Percentiles rank a stretch among this genome's conserved stretches.
phyloP scores from a whole-genome alignment of 1,140 invertebrate species.

The Macrosteles quadrilineatus region DNA sequence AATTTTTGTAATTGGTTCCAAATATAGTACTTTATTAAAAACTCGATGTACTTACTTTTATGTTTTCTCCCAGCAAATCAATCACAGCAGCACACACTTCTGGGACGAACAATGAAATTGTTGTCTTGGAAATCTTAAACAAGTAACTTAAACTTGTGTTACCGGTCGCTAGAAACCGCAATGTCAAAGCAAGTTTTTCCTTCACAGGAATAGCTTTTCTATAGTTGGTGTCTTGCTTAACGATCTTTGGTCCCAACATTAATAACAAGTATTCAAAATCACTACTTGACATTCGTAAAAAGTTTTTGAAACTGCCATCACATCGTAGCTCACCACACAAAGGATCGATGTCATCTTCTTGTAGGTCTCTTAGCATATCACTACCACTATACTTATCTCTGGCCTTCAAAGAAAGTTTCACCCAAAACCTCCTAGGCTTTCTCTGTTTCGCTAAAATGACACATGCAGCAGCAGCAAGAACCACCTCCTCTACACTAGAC shows the following conservation, averaged over 20 bases:
- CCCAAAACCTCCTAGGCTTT: background rate
- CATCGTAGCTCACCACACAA: background rate
- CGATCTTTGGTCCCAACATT: background rate
- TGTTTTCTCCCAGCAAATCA: background rate
- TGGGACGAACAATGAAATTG: background rate
- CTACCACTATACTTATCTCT: background rate
- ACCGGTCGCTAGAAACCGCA: background rate
- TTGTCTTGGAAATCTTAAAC: background rate
- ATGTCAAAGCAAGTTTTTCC: background rate
- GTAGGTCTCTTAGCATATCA: background rate
- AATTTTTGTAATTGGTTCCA: background rate
- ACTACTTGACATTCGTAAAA: background rate
- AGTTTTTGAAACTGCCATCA: background rate
- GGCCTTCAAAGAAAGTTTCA: background rate
- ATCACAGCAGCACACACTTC: background rate
- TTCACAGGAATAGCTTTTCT: background rate
- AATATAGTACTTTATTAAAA: background rate
- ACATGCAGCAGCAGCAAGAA: background rate
- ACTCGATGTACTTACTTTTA: background rate
- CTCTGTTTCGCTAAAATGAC: slow-evolving; percentile 17
- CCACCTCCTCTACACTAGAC: background rate
- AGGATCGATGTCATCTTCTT: background rate
- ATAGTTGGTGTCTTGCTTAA: background rate
- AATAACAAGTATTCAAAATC: background rate
- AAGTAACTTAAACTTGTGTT: too few species aligned